These are phyloP conservation scores for Melanotaenia duboulayi DNA, from an alignment of 2,113 vertebrate genomes.

Conservation along the genomic window DNA sequence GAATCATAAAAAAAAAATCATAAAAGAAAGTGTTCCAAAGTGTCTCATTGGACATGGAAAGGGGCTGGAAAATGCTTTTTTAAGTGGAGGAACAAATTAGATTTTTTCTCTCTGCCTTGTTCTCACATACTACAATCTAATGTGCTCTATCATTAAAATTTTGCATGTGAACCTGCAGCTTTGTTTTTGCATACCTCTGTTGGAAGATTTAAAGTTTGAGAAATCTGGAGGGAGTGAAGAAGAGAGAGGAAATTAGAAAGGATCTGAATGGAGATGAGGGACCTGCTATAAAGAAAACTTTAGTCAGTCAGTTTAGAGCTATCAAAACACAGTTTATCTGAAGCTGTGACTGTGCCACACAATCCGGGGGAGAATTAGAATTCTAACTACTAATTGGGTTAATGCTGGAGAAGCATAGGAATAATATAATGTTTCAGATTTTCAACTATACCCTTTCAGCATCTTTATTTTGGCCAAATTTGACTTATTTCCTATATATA, in stretches of 20 bases:
- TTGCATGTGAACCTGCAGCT: conserved; percentile 49
- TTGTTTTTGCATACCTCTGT: neutral
- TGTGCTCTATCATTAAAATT: conserved; percentile 30
- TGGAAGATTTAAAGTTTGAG: conserved; percentile 15
- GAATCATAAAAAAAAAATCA: conserved; percentile 80
- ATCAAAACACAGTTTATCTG: conserved; percentile 39
- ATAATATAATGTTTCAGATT: neutral
- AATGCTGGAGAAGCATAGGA: conserved; percentile 16
- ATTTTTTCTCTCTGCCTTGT: conserved; percentile 43
- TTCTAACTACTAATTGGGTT: neutral
- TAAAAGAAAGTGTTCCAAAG: conserved; percentile 75
- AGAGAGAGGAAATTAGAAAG: conserved; percentile 62
- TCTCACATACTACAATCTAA: conserved; percentile 54
- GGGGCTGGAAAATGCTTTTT: conserved; percentile 60
- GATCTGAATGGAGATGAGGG: conserved; percentile 67
- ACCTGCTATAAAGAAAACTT: conserved; percentile 37
- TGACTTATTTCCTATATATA: neutral
- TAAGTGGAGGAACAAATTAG: conserved; percentile 61
- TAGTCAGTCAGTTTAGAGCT: conserved; percentile 25
- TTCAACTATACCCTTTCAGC: conserved; percentile 7
- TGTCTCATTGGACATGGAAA: conserved; percentile 63
- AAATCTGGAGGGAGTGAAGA: conserved; percentile 7
- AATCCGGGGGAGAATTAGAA: conserved; percentile 7
- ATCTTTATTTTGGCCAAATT: neutral
- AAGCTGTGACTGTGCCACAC: conserved; percentile 14